Conservation (phyloP, 92 coral and sea anemone genomes). For the Galaxea fascicularis region DNA sequence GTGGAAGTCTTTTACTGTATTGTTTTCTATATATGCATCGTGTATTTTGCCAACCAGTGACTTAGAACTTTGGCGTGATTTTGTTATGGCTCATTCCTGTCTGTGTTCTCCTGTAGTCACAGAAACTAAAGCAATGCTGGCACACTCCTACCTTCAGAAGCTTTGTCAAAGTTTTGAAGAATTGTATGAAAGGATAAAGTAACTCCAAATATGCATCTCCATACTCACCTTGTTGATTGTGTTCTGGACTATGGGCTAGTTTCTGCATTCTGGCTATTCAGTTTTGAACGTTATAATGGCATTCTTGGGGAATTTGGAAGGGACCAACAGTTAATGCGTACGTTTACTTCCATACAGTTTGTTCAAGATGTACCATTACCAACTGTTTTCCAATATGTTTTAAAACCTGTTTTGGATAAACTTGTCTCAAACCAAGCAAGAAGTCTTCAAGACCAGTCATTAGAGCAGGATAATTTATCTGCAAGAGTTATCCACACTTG, state of each 20-base stretch:
- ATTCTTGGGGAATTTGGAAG: slow-evolving; percentile 59
- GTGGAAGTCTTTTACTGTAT: slow-evolving; percentile 69
- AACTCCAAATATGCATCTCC: slow-evolving; percentile 80
- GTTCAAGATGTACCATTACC: slow-evolving; percentile 54
- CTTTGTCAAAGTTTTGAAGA: slow-evolving; percentile 55
- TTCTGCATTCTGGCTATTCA: slow-evolving; percentile 65
- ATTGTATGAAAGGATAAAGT: slow-evolving; percentile 64
- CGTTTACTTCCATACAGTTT: slow-evolving; percentile 33
- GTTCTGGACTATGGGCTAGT: slow-evolving; percentile 72
- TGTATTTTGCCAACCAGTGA: slow-evolving; percentile 57
- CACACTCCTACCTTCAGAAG: slow-evolving; percentile 36
- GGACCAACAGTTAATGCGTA: slow-evolving; percentile 42
- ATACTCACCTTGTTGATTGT: slow-evolving; percentile 67
- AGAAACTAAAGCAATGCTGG: slow-evolving; percentile 51
- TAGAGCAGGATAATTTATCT: slow-evolving; percentile 28
- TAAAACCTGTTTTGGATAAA: slow-evolving; percentile 50
- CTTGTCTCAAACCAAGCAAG: slow-evolving; percentile 44
- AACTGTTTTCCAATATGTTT: slow-evolving; percentile 20
- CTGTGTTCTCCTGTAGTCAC: slow-evolving; percentile 61
- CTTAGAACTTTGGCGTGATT: slow-evolving; percentile 69
- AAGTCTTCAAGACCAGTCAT: slow-evolving; percentile 21
- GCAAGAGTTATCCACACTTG: slow-evolving; percentile 37
- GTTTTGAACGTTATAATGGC: slow-evolving; percentile 69
- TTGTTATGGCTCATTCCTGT: slow-evolving; percentile 67
- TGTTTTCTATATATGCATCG: slow-evolving; percentile 60